Conservation (phyloP, 2,888 invertebrate genomes). For the Trichogramma evanescens region DNA sequence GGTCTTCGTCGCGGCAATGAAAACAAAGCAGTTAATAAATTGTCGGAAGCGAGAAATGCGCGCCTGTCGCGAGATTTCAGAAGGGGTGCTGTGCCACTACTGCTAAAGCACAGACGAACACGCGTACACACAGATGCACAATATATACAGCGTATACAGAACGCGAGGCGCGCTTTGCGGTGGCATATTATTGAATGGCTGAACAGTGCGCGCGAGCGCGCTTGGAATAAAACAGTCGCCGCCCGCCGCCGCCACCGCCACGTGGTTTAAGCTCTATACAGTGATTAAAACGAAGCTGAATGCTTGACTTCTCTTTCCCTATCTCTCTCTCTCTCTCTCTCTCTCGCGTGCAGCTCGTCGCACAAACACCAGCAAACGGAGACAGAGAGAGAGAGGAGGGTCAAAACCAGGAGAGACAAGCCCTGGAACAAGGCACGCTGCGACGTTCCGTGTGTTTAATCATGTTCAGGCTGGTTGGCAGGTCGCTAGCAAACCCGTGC, state of each 20-base stretch:
- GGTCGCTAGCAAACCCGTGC: background rate
- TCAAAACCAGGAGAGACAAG: too few relatives aligned
- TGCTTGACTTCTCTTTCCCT: too few relatives aligned
- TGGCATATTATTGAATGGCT: slow-evolving; percentile 40
- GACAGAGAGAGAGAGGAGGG: too few relatives aligned
- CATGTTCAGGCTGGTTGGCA: background rate
- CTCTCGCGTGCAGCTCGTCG: too few relatives aligned
- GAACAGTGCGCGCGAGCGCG: slow-evolving; percentile 27
- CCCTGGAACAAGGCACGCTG: too few relatives aligned
- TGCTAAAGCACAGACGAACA: too few relatives aligned
- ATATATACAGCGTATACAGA: background rate
- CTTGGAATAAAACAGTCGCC: too few relatives aligned
- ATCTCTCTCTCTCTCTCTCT: too few relatives aligned
- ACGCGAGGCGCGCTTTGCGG: slow-evolving; percentile 12
- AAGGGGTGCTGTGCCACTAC: slow-evolving; percentile 8
- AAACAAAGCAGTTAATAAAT: slow-evolving; percentile 34
- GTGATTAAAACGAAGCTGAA: background rate
- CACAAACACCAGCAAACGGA: too few relatives aligned
- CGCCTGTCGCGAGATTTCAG: slow-evolving; percentile 13
- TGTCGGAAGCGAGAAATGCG: slow-evolving; percentile 25
- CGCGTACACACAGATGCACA: background rate
- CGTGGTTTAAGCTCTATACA: background rate
- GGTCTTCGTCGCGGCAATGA: slow-evolving; percentile 18
- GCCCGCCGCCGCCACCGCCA: too few relatives aligned
- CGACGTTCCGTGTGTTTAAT: too few relatives aligned